These are phyloP conservation scores for Ophion ellenae DNA, from an alignment of 2,888 invertebrate genomes.

Conservation along the genomic window DNA sequence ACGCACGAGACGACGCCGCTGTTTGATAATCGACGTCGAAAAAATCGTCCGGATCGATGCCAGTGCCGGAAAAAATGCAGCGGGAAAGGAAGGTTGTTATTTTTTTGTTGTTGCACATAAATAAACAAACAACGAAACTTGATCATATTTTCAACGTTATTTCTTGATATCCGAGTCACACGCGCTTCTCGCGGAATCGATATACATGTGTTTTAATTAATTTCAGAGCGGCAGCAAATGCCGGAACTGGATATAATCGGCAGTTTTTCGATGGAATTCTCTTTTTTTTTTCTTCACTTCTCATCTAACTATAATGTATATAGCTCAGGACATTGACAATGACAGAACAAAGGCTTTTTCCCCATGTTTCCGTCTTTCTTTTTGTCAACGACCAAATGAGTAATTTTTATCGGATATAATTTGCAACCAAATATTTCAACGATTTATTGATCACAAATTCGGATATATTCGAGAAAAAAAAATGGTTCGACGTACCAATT, in stretches of 20 bases:
- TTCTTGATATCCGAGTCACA: slow-evolving; percentile 64
- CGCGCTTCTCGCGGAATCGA: slow-evolving; percentile 55
- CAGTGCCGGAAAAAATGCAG: neutral
- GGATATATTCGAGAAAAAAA: neutral
- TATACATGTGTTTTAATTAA: slow-evolving; percentile 57
- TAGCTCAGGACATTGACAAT: slow-evolving; percentile 58
- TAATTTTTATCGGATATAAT: slow-evolving; percentile 24
- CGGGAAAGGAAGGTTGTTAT: slow-evolving; percentile 1
- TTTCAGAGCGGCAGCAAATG: slow-evolving; percentile 57
- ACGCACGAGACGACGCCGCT: neutral
- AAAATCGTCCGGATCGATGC: neutral
- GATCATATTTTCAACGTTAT: slow-evolving; percentile 61
- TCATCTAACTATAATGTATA: slow-evolving; percentile 51
- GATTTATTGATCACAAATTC: slow-evolving; percentile 12
- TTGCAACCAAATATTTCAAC: slow-evolving; percentile 14
- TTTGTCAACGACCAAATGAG: slow-evolving; percentile 11
- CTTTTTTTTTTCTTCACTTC: slow-evolving; percentile 9
- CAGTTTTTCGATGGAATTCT: slow-evolving; percentile 58
- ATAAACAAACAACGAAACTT: slow-evolving; percentile 26
- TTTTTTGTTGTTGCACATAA: neutral
- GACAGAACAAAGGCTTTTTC: slow-evolving; percentile 14
- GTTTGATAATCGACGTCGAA: neutral
- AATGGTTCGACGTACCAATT: neutral
- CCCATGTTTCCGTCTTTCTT: neutral
- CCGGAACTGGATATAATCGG: slow-evolving; percentile 64